A percentile compares a stretch with the other conserved stretches of the same genome.
These are phyloP conservation scores for Sibirionetta formosa DNA, from an alignment of 2,797 vertebrate genomes.

Conservation along the genomic window DNA sequence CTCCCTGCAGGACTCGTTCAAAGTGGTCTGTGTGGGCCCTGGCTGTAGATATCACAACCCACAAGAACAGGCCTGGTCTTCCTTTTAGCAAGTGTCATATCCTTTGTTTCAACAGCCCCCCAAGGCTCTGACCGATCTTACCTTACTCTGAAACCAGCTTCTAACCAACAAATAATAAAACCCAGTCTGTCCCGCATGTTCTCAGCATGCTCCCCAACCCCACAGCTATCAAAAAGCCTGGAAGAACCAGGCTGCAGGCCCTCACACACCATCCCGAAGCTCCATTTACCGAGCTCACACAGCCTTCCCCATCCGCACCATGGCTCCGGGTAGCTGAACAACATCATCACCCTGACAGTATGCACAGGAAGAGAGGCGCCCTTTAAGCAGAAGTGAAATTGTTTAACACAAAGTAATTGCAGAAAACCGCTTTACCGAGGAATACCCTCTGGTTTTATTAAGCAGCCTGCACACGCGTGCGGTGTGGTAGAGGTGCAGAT, in stretches of 20 bases:
- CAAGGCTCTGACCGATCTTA: not conserved
- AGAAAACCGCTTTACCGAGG: slow-evolving; percentile 67
- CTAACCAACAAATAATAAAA: not conserved
- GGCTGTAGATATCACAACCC: not conserved
- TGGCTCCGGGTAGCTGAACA: rapidly evolving
- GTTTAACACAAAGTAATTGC: slow-evolving; percentile 45
- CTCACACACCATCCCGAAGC: rapidly evolving
- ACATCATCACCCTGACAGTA: not conserved
- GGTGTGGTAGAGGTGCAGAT: slow-evolving; percentile 23
- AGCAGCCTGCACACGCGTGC: not conserved
- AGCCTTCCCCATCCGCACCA: not conserved
- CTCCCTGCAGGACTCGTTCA: not conserved
- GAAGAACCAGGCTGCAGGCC: rapidly evolving
- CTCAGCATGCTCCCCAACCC: rapidly evolving
- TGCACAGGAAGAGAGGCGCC: not conserved
- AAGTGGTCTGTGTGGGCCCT: not conserved
- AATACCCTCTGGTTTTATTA: slow-evolving; percentile 64
- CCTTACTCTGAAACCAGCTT: slow-evolving; percentile 2
- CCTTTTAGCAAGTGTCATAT: not conserved
- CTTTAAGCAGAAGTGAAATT: slow-evolving; percentile 63
- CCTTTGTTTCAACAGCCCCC: slow-evolving; percentile 23
- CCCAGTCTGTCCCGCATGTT: not conserved
- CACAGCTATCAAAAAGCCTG: rapidly evolving
- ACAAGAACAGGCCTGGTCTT: not conserved
- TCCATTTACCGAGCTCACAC: not conserved